These are phyloP conservation scores for Ophioninae sp. DNA, from an alignment of 2,888 invertebrate species.

Conservation along the genomic window DNA sequence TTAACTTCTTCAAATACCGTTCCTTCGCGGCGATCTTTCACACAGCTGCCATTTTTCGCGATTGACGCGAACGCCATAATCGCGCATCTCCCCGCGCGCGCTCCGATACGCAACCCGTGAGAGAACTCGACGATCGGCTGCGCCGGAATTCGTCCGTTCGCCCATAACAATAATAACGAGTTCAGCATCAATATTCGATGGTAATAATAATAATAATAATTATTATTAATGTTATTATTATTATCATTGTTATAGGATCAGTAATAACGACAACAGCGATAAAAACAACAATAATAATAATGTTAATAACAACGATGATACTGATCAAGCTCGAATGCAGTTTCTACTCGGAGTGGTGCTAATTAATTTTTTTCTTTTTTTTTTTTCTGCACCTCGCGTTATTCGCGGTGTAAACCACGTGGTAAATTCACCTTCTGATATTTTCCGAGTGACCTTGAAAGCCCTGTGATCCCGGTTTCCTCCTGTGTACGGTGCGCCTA, in stretches of 20 bases:
- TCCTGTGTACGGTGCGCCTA: slow-evolving; percentile 22
- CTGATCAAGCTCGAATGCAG: slow-evolving; percentile 5
- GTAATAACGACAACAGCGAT: too few relatives aligned
- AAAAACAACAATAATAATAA: too few relatives aligned
- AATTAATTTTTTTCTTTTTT: neutral
- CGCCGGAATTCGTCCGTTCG: slow-evolving; percentile 41
- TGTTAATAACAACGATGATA: neutral
- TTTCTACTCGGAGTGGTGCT: neutral
- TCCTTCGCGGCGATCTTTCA: neutral
- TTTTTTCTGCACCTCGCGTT: neutral
- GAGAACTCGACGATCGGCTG: slow-evolving; percentile 57
- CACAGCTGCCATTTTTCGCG: slow-evolving; percentile 22
- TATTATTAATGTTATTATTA: slow-evolving; percentile 6
- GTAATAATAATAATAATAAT: too few relatives aligned
- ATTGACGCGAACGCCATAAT: slow-evolving; percentile 60
- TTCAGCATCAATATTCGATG: too few relatives aligned
- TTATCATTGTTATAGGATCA: neutral
- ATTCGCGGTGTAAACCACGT: slow-evolving; percentile 21
- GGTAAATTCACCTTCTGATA: slow-evolving; percentile 49
- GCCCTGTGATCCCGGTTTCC: slow-evolving; percentile 33
- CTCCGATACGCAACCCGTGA: slow-evolving; percentile 59
- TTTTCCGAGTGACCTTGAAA: slow-evolving; percentile 66
- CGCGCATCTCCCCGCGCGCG: slow-evolving; percentile 49
- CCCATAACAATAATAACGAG: neutral
- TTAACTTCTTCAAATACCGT: neutral